Evolutionary conservation across 2,888 invertebrate species (phyloP).

Genomic region (Erannis defoliaria): DNA sequence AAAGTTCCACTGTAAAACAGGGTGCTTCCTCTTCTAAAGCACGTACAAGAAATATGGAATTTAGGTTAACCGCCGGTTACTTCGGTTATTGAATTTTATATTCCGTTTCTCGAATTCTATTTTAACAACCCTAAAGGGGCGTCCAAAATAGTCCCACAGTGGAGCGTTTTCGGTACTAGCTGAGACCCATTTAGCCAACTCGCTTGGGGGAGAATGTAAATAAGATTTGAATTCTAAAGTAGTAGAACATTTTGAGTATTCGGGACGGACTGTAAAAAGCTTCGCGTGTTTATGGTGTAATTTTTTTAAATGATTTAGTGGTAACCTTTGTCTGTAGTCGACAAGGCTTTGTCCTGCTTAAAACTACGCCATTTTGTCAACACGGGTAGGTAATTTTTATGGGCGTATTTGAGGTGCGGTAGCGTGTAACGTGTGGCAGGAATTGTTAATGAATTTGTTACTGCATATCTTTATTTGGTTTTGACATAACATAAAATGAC

Average conservation of each 20-base stretch:
- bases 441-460: slow-evolving; percentile 25
- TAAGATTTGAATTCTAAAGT: slow-evolving; percentile 81
- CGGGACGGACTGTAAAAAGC: slow-evolving; percentile 33
- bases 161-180: slow-evolving; percentile 65
- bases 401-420: slow-evolving; percentile 20
- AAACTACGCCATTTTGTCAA: slow-evolving; percentile 38
- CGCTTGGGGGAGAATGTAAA: slow-evolving; percentile 77
- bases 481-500: slow-evolving; percentile 10
- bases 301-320: slow-evolving; percentile 40
- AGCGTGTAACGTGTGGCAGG: slow-evolving; percentile 14
- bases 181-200: slow-evolving; percentile 69
- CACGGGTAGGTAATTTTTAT: slow-evolving; percentile 32
- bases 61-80: slow-evolving; percentile 50
- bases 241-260: slow-evolving; percentile 33
- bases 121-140: slow-evolving; percentile 74
- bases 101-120: slow-evolving; percentile 73
- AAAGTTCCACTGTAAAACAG: slow-evolving; percentile 43
- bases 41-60: slow-evolving; percentile 51
- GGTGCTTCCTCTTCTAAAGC: slow-evolving; percentile 36
- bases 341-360: slow-evolving; percentile 33
- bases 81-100: slow-evolving; percentile 75
- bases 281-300: slow-evolving; percentile 42
- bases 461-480: slow-evolving; percentile 20
- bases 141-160: slow-evolving; percentile 74
- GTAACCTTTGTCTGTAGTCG: slow-evolving; percentile 23